These are phyloP conservation scores for Noctua pronuba DNA, from an alignment of 2,888 invertebrate species.

Conservation along the genomic window DNA sequence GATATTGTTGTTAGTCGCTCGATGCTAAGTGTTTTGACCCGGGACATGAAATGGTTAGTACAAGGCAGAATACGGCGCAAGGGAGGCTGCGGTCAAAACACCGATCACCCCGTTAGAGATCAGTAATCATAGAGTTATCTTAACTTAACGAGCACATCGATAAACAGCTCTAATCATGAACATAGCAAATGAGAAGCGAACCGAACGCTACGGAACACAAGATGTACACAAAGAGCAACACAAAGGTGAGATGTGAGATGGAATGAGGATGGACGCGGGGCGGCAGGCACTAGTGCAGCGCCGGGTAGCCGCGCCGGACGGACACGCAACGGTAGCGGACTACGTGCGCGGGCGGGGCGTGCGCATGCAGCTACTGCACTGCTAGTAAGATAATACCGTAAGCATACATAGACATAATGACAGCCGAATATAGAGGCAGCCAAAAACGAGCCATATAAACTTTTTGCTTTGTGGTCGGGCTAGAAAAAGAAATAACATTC, in stretches of 20 bases:
- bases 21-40: conserved; percentile 73
- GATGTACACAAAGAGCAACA: conserved; percentile 68
- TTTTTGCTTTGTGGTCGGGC: conserved; percentile 89
- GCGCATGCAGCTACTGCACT: conserved; percentile 85
- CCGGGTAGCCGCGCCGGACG: conserved; percentile 75
- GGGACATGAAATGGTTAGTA: conserved; percentile 45
- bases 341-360: conserved; percentile 65
- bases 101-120: conserved; percentile 68
- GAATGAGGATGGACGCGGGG: conserved; percentile 66
- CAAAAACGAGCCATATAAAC: conserved; percentile 89
- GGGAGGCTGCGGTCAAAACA: conserved; percentile 72
- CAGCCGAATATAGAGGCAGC: conserved; percentile 83
- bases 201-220: conserved; percentile 54
- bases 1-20: conserved; percentile 62
- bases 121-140: conserved; percentile 57
- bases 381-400: conserved; percentile 84
- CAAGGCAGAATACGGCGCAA: conserved; percentile 31
- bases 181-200: conserved; percentile 79
- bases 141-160: conserved; percentile 74
- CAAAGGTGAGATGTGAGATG: conserved; percentile 72
- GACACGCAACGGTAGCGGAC: conserved; percentile 75
- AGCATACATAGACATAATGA: conserved; percentile 90
- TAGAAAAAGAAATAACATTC: conserved; percentile 87
- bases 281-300: conserved; percentile 35
- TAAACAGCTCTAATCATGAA: conserved; percentile 77